Evolutionary conservation across 2,113 vertebrate species (phyloP).

Genomic region (Typhlomys cinereus): DNA sequence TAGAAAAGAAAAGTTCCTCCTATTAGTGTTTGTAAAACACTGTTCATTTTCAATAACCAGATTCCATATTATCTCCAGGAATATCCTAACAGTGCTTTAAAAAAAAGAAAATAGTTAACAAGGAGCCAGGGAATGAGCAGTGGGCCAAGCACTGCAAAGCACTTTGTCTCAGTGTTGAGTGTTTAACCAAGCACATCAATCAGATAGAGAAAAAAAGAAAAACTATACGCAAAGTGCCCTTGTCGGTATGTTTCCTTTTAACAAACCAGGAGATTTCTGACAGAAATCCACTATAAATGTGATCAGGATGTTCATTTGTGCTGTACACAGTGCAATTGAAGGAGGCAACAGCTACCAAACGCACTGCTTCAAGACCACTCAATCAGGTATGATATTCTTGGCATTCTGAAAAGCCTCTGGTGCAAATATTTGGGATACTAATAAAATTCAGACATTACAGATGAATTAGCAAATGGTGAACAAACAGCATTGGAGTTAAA

Average conservation of each 20-base stretch:
- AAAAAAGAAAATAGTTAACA: not conserved
- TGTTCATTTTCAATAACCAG: not conserved
- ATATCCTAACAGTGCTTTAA: not conserved
- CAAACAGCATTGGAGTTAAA: not conserved
- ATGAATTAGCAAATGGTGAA: not conserved
- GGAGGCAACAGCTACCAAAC: not conserved
- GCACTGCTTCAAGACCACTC: not conserved
- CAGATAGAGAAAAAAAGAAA: conserved; percentile 16
- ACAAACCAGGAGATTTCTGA: conserved; percentile 40
- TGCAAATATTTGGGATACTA: not conserved
- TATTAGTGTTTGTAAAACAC: not conserved
- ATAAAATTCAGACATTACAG: not conserved
- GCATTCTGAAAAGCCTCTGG: not conserved
- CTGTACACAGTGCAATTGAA: conserved; percentile 48
- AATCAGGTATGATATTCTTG: not conserved
- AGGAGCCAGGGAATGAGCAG: not conserved
- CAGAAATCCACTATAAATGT: conserved; percentile 33
- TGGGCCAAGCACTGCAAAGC: not conserved
- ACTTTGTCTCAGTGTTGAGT: not conserved
- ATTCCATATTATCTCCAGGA: not conserved
- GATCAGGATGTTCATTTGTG: conserved; percentile 46
- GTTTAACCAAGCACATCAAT: conserved; percentile 27
- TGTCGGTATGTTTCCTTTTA: conserved; percentile 57
- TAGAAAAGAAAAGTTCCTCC: not conserved
- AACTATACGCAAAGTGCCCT: conserved; percentile 61